Conservation (phyloP, 2,888 invertebrate species). For the Drosophila flavopinicola region DNA sequence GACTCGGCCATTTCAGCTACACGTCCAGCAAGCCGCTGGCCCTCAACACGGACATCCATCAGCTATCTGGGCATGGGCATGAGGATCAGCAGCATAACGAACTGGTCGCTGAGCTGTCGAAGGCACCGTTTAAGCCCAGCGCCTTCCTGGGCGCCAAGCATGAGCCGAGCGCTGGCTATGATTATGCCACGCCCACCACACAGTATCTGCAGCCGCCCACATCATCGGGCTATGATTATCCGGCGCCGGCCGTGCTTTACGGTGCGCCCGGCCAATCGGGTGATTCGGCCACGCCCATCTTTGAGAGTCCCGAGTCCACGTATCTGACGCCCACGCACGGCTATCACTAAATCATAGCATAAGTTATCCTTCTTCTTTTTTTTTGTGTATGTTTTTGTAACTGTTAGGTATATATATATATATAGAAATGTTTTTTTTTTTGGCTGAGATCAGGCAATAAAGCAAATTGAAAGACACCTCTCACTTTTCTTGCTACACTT, state of each 20-base stretch:
- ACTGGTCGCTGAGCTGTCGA: slow-evolving; percentile 50
- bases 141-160: slow-evolving; percentile 81
- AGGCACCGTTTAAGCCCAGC: slow-evolving; percentile 83
- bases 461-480: slow-evolving; percentile 18
- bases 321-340: slow-evolving; percentile 63
- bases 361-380: slow-evolving; percentile 19
- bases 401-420: no score
- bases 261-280: slow-evolving; percentile 62
- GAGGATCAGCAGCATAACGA: slow-evolving; percentile 30
- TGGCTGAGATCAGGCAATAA: slow-evolving; percentile 12
- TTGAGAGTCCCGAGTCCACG: slow-evolving; percentile 65
- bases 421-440: slow-evolving; percentile 5
- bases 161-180: slow-evolving; percentile 61
- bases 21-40: slow-evolving; percentile 80
- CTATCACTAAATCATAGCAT: slow-evolving; percentile 55
- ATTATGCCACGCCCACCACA: slow-evolving; percentile 50
- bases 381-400: slow-evolving; percentile 1
- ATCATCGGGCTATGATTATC: slow-evolving; percentile 70
- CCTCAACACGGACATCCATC: slow-evolving; percentile 71
- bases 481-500: slow-evolving; percentile 13
- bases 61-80: slow-evolving; percentile 1
- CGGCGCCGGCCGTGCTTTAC: slow-evolving; percentile 54
- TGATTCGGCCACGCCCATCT: slow-evolving; percentile 58
- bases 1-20: slow-evolving; percentile 81
- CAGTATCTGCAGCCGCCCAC: slow-evolving; percentile 65